Evolutionary conservation across 1,140 invertebrate species (phyloP).

Genomic region (Zophobas atratus): DNA sequence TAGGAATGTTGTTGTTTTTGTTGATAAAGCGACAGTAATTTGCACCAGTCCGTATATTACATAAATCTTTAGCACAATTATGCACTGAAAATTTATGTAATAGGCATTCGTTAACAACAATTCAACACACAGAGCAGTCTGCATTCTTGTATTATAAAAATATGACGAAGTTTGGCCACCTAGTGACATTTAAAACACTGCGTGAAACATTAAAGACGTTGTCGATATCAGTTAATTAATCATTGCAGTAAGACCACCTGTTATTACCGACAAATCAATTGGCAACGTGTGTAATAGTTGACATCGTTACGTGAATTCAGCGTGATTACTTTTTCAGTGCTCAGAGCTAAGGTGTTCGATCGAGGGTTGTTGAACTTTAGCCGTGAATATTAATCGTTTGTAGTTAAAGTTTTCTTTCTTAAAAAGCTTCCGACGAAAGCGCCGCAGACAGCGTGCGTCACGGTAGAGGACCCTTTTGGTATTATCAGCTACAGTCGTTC

Average conservation of each 20-base stretch:
- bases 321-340: constrained; percentile 18
- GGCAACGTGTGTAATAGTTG: not conserved
- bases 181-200: too few relatives aligned
- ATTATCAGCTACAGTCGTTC: constrained; percentile 31
- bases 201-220: not conserved
- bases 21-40: too few relatives aligned
- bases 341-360: not conserved
- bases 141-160: not conserved
- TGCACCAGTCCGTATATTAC: too few relatives aligned
- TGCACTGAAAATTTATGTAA: too few relatives aligned
- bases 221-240: constrained; percentile 27
- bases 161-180: not conserved
- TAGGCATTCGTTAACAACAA: too few relatives aligned
- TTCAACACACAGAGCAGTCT: too few relatives aligned
- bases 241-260: not conserved
- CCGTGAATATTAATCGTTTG: constrained; percentile 26
- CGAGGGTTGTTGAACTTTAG: constrained; percentile 24
- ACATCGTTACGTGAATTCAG: constrained; percentile 12
- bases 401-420: constrained; percentile 23
- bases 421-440: constrained; percentile 39
- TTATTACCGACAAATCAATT: not conserved
- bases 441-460: constrained; percentile 34
- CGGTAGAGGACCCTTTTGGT: constrained; percentile 34
- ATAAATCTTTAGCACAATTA: too few relatives aligned
- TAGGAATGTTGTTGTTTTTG: too few relatives aligned